Conservation (phyloP, 2,113 vertebrate species). For the Taxidea taxus region DNA sequence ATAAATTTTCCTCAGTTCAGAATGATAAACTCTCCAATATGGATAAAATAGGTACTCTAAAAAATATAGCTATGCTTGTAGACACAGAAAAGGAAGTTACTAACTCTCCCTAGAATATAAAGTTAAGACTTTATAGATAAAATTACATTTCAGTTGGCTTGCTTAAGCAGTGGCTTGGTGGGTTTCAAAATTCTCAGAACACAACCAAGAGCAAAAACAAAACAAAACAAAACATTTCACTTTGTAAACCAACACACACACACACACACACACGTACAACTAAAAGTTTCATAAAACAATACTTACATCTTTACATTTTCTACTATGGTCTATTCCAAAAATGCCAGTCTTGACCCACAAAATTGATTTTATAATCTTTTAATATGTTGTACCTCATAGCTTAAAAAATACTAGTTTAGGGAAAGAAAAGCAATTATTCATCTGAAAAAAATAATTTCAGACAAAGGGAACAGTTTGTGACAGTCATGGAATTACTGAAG, state of each 20-base stretch:
- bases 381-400: neutral
- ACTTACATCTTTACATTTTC: neutral
- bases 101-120: neutral
- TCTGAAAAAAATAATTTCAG: neutral
- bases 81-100: neutral
- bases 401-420: neutral
- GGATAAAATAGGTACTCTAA: neutral
- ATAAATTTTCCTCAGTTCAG: neutral
- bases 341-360: neutral
- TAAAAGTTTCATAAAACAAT: neutral
- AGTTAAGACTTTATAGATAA: neutral
- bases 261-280: neutral
- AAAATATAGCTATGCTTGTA: neutral
- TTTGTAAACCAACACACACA: neutral
- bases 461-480: neutral
- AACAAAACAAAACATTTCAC: neutral
- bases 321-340: neutral
- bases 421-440: neutral
- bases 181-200: constrained; percentile 12
- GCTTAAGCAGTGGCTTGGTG: neutral
- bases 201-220: neutral
- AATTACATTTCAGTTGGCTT: neutral
- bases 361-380: neutral
- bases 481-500: neutral
- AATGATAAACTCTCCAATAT: neutral